Percentiles rank a stretch among this genome's conserved stretches.
phyloP scores from a whole-genome alignment of 2,113 vertebrate species.

The Ardeotis arabs region DNA sequence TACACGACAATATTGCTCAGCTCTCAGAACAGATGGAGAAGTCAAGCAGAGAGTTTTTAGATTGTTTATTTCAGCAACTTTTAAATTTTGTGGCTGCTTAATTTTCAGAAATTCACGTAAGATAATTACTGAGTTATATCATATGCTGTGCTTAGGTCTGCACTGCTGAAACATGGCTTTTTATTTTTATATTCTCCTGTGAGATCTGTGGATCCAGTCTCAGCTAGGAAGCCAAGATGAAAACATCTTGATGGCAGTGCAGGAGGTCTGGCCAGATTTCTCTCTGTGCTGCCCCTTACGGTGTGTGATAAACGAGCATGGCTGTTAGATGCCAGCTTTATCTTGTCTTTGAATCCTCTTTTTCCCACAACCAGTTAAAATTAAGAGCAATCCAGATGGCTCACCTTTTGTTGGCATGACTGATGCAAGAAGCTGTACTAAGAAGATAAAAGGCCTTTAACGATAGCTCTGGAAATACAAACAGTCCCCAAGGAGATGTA shows the following conservation, averaged over 20 bases:
- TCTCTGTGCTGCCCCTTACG: not conserved
- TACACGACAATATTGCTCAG: not conserved
- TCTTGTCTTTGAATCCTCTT: not conserved
- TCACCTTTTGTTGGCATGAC: not conserved
- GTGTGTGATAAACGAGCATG: not conserved
- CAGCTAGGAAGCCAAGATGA: not conserved
- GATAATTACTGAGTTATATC: constrained; percentile 20
- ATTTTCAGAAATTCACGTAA: constrained; percentile 45
- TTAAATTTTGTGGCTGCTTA: constrained; percentile 22
- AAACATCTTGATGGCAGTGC: not conserved
- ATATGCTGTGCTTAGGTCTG: constrained; percentile 16
- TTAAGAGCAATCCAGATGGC: not conserved
- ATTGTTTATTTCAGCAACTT: not conserved
- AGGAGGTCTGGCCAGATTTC: not conserved
- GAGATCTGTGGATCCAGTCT: constrained; percentile 11
- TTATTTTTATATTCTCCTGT: constrained; percentile 8
- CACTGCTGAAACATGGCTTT: constrained; percentile 46
- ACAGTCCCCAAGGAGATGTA: not conserved
- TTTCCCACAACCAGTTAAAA: not conserved
- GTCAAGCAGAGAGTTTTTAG: constrained; percentile 6
- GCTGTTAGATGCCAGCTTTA: not conserved
- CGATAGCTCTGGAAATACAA: not conserved
- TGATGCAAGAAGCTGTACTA: not conserved
- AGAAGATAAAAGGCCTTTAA: not conserved
- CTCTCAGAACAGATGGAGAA: constrained; percentile 48